Percentiles rank a stretch among this genome's conserved stretches.
Conservation (phyloP, 2,113 vertebrate species). For the Protobothrops flavoviridis region DNA sequence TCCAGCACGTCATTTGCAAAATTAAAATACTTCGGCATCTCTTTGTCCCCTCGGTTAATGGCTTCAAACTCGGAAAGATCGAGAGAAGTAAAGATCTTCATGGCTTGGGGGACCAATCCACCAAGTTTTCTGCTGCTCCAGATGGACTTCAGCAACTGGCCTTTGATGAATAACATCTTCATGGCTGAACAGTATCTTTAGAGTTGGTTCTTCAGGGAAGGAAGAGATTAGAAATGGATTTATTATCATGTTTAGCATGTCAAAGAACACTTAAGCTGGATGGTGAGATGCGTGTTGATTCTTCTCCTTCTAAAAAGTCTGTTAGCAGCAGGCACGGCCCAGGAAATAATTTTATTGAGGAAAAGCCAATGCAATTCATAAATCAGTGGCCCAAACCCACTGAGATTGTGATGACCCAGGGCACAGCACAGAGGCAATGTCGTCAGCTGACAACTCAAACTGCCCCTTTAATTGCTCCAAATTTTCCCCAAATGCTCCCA, state of each 20-base stretch:
- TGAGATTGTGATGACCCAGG: too few relatives aligned
- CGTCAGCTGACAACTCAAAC: too few relatives aligned
- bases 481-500: too few relatives aligned
- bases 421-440: too few relatives aligned
- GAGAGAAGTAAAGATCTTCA: constrained; percentile 49
- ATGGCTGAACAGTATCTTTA: constrained; percentile 24
- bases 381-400: too few relatives aligned
- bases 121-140: constrained; percentile 9
- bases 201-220: neutral
- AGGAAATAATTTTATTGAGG: too few relatives aligned
- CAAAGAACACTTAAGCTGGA: neutral
- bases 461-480: too few relatives aligned
- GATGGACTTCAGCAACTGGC: constrained; percentile 12
- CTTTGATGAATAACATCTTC: constrained; percentile 44
- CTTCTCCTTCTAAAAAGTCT: neutral
- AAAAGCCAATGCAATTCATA: too few relatives aligned
- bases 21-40: constrained; percentile 71
- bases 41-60: constrained; percentile 58
- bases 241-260: neutral
- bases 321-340: neutral
- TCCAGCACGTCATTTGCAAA: constrained; percentile 79
- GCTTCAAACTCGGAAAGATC: constrained; percentile 70
- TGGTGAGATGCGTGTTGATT: neutral
- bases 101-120: constrained; percentile 41
- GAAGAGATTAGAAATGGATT: neutral